Evolutionary conservation across 2,113 vertebrate genomes (phyloP), one percentile per base, ranked within the genome.

Genomic region (Proteles cristata): DNA sequence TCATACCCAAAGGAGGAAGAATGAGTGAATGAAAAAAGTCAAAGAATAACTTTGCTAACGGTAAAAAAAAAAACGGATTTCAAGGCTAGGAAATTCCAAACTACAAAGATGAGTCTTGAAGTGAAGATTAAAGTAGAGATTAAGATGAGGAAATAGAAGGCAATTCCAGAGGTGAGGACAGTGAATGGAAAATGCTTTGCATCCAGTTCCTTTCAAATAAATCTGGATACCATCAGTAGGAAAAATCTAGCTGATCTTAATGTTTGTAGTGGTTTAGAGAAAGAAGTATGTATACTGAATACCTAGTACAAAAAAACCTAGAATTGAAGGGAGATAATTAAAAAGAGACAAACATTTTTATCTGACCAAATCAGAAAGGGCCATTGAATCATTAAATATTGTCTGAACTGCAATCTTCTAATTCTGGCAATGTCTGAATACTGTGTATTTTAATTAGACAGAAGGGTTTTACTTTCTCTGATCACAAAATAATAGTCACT

Each of bases 111-210:
- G 43, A 86, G 71, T 84, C 39, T 85, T 80, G 50, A 82, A 93
- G 93, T 61, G 45, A 92, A 88, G 83, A 91, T 95, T 77, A 82
- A 89, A 90, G 85, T 26, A 71, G 53, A 94, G 85, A 65, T 66
- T 93, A 88, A 95, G 39, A 43, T 8, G 28, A 80, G 88, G 84
- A 90, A 92, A 91, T 3, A n/a, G 45, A 74, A 77, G 69, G 82
- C n/a, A 69, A 58, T 77, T 91, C 65, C 82, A 85, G 82, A 48
- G 76, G 58, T 58, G 58, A 96, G 43, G 90, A 88, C 1, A 85
- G 55, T 82, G 73, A 76, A 58, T 43, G n/a, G 89, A 87, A 96
- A 84, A 76, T 28, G n/a, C 45, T 91, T 80, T 68, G 43, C n/a
- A 63, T 94, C 35, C 35, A 63, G 5, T 48, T 91, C 43, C 65